Base-by-base conservation (phyloP, 2,888 invertebrate species). In the Microplitis deprimator region DNA sequence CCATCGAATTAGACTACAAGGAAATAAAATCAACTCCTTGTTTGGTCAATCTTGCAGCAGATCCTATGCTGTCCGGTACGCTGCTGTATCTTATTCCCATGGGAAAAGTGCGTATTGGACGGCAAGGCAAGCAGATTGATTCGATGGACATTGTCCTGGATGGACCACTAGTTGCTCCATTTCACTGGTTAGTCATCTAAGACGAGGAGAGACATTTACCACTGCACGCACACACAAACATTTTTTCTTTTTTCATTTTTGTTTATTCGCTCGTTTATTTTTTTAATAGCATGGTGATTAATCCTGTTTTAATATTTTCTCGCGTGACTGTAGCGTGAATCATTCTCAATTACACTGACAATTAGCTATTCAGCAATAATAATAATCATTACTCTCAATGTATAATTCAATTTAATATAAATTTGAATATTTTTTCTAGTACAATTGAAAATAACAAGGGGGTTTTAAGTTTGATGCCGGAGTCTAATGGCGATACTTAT, bases 1-100 rank as follows among this genome's bases (percentile, higher is more conserved):
- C 93, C 0, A 86, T 93, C 74, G 91, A 91, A 79, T 83, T 92
- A 67, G 88, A 89, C 83, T 83, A 87, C 60, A 83, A 83, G 13
- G 85, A 86, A 67, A 89, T 89, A 8, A 87, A 89, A 69, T 88
- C 89, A 8, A 91, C 92, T 79, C 92, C 93, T 1, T 93, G 92
- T 85, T 88, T 94, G 61, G 91, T 94, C 20, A 93, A 93, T 89
- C 90, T 94, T 65, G 91, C 92, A 50, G 92, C 93, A 17, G 94
- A 94, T 89, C 93, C 94, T 3, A 92, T 93, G 86, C 86, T 94
- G 74, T 92, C 93, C 0, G 93, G 93, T 81, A 91, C 91, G 67
- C 87, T 92, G 77, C 87, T 92, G 80, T 92, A 92, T 84, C 86
- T 91, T 5, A 87, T 92, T 77, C 91, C 91, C 69, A 87, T 90